Conservation (phyloP, 35 echinoderm and acorn worm species). For the Strongylocentrotus purpuratus region DNA sequence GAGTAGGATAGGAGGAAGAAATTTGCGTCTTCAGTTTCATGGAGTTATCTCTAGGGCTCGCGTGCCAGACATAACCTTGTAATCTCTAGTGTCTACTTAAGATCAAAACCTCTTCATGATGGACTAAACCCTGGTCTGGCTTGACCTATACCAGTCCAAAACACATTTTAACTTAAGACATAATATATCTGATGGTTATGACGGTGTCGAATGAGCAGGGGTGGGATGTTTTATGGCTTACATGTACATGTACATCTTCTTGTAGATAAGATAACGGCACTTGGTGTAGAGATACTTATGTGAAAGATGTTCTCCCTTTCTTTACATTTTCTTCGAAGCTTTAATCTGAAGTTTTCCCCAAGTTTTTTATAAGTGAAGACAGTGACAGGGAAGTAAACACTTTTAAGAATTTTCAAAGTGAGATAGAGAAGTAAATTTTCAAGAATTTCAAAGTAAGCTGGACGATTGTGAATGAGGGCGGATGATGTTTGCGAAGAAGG, state of each 20-base stretch:
- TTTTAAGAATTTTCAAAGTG: too few relatives aligned
- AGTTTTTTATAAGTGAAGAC: too few relatives aligned
- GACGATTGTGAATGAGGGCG: not conserved
- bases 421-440: not conserved
- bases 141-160: not conserved
- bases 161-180: too few relatives aligned
- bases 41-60: not conserved
- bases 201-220: too few relatives aligned
- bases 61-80: not conserved
- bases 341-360: not conserved
- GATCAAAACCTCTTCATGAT: not conserved
- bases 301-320: not conserved
- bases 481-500: not conserved
- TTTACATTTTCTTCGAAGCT: not conserved
- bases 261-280: not conserved
- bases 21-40: conserved; percentile 1
- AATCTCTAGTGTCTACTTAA: conserved; percentile 12
- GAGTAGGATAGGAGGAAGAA: not conserved
- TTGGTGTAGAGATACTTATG: not conserved
- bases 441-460: not conserved
- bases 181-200: too few relatives aligned
- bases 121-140: not conserved
- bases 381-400: too few relatives aligned
- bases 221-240: not conserved
- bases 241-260: not conserved